A percentile compares a stretch with the other conserved stretches of the same genome.
Evolutionary conservation across 2,797 vertebrate genomes (phyloP).

Genomic region (Myotis myotis): DNA sequence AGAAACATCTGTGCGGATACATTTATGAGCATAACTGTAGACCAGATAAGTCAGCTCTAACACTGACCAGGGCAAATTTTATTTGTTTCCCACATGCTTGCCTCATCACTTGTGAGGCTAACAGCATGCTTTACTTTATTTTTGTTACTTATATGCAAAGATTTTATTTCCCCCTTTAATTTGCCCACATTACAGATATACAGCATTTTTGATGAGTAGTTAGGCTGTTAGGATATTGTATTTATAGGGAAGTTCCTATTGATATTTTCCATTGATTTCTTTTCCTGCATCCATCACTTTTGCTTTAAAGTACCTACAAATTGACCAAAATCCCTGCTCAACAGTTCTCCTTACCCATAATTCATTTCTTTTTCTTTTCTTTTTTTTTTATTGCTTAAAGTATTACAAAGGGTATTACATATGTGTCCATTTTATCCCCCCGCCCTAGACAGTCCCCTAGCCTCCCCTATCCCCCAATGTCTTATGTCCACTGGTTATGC

Average conservation of each 20-base stretch:
- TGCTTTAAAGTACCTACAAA: conserved; percentile 64
- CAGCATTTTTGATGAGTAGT: conserved; percentile 30
- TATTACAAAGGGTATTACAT: too few relatives aligned
- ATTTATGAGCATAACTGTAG: neutral
- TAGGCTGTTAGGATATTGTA: conserved; percentile 34
- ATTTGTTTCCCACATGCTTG: neutral
- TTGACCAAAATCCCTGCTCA: conserved; percentile 56
- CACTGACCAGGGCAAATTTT: neutral
- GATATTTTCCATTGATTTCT: conserved; percentile 71
- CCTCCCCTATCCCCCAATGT: too few relatives aligned
- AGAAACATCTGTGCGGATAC: neutral
- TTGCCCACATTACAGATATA: neutral
- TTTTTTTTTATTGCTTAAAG: too few relatives aligned
- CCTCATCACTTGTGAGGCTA: neutral
- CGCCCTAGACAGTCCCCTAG: too few relatives aligned
- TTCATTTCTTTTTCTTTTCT: conserved; percentile 60
- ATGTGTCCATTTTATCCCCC: too few relatives aligned
- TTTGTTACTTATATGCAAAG: neutral
- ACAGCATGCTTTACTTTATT: neutral
- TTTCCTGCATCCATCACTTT: conserved; percentile 57
- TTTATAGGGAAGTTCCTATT: conserved; percentile 62
- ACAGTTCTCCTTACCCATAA: conserved; percentile 55
- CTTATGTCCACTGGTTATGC: too few relatives aligned
- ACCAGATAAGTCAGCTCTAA: neutral
- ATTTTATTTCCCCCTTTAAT: conserved; percentile 20